Base-by-base conservation (phyloP, 2,888 invertebrate genomes). In the Gari tellinella region DNA sequence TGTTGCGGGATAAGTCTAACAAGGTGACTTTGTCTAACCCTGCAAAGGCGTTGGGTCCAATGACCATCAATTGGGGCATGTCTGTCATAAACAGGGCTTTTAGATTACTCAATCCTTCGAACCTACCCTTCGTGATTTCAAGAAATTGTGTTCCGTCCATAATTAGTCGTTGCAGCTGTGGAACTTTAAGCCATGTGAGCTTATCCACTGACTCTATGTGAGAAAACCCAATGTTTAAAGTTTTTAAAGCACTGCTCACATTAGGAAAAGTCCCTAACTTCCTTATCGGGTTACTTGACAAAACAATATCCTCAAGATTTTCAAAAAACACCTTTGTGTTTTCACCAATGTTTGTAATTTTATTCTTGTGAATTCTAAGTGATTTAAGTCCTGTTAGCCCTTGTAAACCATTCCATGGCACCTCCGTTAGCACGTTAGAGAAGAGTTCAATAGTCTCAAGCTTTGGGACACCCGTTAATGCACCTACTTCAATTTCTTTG, bases 21-120 rank as follows among this genome's bases (percentile, higher is more conserved):
- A 17, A 40, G 0, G 17, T 25, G 10, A 64, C 14, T 15, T 48
- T 63, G 40, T 26, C 10, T n/a, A 76, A 25, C 4, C 66, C 72
- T 21, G 31, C 38, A 31, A 76, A 76, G 14, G 67, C 53, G 23
- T 64, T 38, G 14, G 66, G 58, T 21, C 76, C 72, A 14, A 76
- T 63, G 5, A n/a, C 23, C 14, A 17, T 52, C 49, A 76, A 43
- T 19, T 53, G 8, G 14, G 21, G 40, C 45, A 62, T 53, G n/a
- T 60, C 51, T 37, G 48, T 67, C 12, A 70, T 7, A 23, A 56
- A 57, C 14, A 76, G 4, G 5, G 12, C 26, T 10, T 63, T 25
- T 7, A 76, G 15, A 15, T 66, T 55, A 1, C 7, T 15, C 1
- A 76, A 40, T 31, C 72, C 72, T 12, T 49, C 43, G 56, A 76